phyloP scores from a whole-genome alignment of 2,113 vertebrate genomes.

The Spilogale gracilis region DNA sequence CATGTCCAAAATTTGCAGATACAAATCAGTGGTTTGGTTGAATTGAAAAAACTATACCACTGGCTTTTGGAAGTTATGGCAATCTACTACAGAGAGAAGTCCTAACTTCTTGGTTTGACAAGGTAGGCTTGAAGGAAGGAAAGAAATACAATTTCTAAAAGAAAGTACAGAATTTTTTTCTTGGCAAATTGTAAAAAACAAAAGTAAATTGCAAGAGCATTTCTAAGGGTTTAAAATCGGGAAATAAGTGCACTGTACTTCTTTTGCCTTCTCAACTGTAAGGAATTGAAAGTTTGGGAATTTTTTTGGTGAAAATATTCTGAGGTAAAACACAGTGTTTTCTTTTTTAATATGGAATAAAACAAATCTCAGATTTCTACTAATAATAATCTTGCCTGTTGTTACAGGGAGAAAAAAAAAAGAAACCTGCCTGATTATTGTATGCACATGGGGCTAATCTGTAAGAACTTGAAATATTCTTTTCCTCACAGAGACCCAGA shows the following conservation, averaged over 20 bases:
- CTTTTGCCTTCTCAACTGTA: background rate
- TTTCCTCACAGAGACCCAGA: background rate
- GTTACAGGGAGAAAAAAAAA: background rate
- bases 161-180: background rate
- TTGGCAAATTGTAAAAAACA: background rate
- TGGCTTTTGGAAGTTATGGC: background rate
- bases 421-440: background rate
- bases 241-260: background rate
- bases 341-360: background rate
- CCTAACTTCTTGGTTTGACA: background rate
- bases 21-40: background rate
- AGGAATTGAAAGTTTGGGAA: background rate
- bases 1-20: background rate
- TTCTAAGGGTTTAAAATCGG: background rate
- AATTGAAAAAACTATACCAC: background rate
- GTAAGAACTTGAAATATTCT: background rate
- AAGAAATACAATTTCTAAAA: background rate
- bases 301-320: background rate
- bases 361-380: background rate
- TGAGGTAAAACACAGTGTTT: background rate
- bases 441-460: background rate
- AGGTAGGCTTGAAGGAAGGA: background rate
- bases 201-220: background rate
- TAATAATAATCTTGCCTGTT: background rate
- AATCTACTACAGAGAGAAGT: background rate